These are phyloP conservation scores for Syrrhaptes paradoxus DNA, from an alignment of 2,113 vertebrate species.

Conservation along the genomic window DNA sequence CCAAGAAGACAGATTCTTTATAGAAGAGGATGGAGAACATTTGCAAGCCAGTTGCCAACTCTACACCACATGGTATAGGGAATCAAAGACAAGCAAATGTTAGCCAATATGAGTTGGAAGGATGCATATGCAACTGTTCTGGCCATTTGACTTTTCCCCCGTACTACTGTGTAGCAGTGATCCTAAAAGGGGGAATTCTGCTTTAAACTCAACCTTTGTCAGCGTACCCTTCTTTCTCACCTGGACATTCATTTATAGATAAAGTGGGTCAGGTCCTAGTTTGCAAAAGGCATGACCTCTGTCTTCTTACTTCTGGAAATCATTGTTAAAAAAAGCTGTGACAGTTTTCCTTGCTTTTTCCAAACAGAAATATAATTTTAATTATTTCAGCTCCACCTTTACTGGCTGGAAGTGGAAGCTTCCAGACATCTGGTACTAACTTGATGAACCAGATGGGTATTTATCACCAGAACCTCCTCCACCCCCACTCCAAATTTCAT, in stretches of 20 bases:
- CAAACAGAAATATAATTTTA: constrained; percentile 3
- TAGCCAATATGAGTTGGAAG: not conserved
- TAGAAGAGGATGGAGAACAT: not conserved
- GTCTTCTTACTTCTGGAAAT: not conserved
- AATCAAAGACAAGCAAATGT: not conserved
- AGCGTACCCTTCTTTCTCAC: not conserved
- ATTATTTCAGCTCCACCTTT: constrained; percentile 44
- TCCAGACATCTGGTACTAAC: constrained; percentile 42
- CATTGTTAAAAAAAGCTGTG: not conserved
- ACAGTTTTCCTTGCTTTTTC: not conserved
- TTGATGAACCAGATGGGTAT: constrained; percentile 39
- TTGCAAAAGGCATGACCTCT: not conserved
- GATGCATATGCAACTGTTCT: not conserved
- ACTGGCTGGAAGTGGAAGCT: not conserved
- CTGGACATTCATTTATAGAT: not conserved
- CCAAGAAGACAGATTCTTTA: not conserved
- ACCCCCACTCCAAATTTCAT: constrained; percentile 15
- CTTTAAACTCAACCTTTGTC: not conserved
- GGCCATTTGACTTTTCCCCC: not conserved
- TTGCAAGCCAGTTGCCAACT: not conserved
- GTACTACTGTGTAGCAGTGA: not conserved
- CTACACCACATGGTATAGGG: not conserved
- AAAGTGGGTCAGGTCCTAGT: not conserved
- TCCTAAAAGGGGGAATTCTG: not conserved
- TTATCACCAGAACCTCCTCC: constrained; percentile 11